Evolutionary conservation across 1,140 invertebrate genomes (phyloP).

Genomic region (Drosophila dunni): DNA sequence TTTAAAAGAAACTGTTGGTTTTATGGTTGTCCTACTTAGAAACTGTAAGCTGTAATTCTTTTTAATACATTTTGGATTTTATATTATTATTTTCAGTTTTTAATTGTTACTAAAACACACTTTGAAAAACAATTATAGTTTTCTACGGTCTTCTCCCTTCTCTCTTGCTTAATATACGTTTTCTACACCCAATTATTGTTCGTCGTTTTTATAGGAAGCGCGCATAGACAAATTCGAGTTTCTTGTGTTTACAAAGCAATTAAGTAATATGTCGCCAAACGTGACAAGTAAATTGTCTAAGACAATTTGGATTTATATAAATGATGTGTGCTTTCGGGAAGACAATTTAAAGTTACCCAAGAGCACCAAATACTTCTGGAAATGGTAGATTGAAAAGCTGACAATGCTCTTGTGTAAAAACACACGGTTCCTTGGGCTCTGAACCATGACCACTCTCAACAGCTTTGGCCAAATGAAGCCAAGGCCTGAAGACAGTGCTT

Average conservation of each 20-base stretch:
- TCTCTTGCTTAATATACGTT: no score
- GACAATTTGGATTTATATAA: background rate
- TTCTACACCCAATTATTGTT: no score
- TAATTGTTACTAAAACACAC: no score
- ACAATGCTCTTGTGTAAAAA: slow-evolving; percentile 2
- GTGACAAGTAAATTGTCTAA: background rate
- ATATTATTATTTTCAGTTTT: no score
- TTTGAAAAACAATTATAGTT: no score
- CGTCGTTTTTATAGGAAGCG: background rate
- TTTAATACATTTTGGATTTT: no score
- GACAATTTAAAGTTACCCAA: slow-evolving; percentile 28
- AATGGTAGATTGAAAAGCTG: background rate
- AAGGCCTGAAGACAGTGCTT: slow-evolving; percentile 1
- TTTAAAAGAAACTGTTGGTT: no score
- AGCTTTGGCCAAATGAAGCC: slow-evolving; percentile 32
- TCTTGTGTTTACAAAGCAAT: background rate
- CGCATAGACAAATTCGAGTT: background rate
- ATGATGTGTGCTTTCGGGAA: background rate
- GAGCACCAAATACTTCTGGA: slow-evolving; percentile 31
- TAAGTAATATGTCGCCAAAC: background rate
- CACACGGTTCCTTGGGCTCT: slow-evolving; percentile 30
- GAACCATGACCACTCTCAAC: slow-evolving; percentile 58
- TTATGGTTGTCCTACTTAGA: no score
- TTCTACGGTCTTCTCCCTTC: no score
- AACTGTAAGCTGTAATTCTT: no score